Evolutionary conservation across 2,888 invertebrate genomes (phyloP), one percentile per base, ranked within the genome.

Genomic region (Diarsia dahlii): DNA sequence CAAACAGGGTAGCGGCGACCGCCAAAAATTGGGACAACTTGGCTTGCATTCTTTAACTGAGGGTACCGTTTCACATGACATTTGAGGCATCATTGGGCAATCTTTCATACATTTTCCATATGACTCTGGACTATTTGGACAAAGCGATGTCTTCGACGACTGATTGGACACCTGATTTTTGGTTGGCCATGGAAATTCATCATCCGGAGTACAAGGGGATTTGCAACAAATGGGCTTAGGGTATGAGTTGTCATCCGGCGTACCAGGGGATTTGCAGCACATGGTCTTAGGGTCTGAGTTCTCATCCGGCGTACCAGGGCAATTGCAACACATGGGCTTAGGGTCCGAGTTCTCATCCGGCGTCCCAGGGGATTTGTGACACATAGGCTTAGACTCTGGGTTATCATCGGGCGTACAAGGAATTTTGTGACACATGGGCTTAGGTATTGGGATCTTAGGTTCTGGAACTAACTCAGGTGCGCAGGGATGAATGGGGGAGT

Each of bases 401-500:
- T 39, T 39, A 2, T 39, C 39, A 39, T 39, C 39, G 3, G 39
- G 6, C 39, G 6, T 39, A 39, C 39, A 39, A 39, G 39, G 39
- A 6, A 39, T 5, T 39, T 39, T 39, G 39, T 39, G 39, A 39
- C 39, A 39, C 39, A 39, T 39, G 39, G 39, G 39, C 39, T 39
- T 6, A 39, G 39, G 39, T 6, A 8, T 8, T 8, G 39, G 39
- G 39, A 39, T 4, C 13, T 65, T 56, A 0, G 64, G 50, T 74
- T 67, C 58, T 9, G 63, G 45, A 45, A 63, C n/a, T 46, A 6
- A 9, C 28, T 81, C 60, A 8, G 74, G 73, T 6, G 68, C 58
- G 34, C 87, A 87, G 20, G 85, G 85, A 67, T 87, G 87, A 48
- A 85, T 67, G 0, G 87, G 85, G 1, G 85, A 87, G 50, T 82